Evolutionary conservation across 2,888 invertebrate genomes (phyloP).

Genomic region (Aphelenchoides bicaudatus): DNA sequence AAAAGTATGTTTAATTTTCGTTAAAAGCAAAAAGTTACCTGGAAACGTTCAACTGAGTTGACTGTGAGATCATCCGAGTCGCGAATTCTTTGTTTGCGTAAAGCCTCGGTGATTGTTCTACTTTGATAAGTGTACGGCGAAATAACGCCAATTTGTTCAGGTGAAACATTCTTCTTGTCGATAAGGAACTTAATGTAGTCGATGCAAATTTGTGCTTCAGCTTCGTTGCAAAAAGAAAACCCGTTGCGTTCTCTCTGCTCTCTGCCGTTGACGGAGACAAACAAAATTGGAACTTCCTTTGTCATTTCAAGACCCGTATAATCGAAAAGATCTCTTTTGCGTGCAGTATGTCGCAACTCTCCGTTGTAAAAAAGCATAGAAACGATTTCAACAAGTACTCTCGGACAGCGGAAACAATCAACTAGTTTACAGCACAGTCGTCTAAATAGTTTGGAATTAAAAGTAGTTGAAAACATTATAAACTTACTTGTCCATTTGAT

Average conservation of each 20-base stretch:
- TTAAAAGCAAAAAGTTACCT: not conserved
- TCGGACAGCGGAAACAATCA: conserved; percentile 34
- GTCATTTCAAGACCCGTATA: not conserved
- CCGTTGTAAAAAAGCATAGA: conserved; percentile 35
- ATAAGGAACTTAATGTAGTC: conserved; percentile 26
- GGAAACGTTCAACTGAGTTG: conserved; percentile 36
- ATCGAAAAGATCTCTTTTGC: conserved; percentile 1
- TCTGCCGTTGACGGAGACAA: conserved; percentile 21
- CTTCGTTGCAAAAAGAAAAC: conserved; percentile 26
- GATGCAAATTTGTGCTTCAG: conserved; percentile 23
- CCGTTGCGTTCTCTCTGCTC: conserved; percentile 21
- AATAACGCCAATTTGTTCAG: conserved; percentile 34
- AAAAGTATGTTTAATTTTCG: conserved; percentile 12
- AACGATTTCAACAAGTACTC: conserved; percentile 30
- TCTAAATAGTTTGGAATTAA: conserved; percentile 20
- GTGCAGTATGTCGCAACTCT: conserved; percentile 7
- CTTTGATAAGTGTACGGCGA: conserved; percentile 33
- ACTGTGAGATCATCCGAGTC: conserved; percentile 28
- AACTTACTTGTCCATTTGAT: conserved; percentile 15
- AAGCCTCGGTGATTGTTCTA: conserved; percentile 7
- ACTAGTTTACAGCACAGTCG: conserved; percentile 28
- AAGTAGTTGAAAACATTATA: conserved; percentile 11
- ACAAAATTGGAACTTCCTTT: conserved; percentile 32
- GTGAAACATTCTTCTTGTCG: conserved; percentile 16
- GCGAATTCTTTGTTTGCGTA: not conserved